Conservation (phyloP, 2,113 vertebrate species). For the Orientallactaga bullata region DNA sequence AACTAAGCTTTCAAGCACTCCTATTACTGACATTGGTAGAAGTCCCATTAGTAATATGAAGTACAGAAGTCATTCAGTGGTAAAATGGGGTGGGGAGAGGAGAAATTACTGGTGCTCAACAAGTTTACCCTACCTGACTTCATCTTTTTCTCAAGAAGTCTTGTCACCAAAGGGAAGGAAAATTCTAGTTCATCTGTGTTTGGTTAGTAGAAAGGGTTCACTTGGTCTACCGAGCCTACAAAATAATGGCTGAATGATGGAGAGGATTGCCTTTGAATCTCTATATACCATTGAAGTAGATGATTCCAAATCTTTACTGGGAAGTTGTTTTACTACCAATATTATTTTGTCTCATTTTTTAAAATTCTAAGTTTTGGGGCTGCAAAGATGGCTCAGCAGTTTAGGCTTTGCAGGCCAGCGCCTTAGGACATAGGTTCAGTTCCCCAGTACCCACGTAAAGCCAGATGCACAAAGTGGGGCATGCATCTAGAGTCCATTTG, state of each 20-base stretch:
- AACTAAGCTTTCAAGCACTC: background rate
- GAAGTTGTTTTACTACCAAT: background rate
- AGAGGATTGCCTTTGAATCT: background rate
- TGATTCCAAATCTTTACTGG: background rate
- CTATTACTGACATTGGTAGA: background rate
- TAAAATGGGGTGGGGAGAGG: background rate
- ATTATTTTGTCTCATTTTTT: background rate
- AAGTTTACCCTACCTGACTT: background rate
- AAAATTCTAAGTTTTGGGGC: background rate
- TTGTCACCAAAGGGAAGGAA: background rate
- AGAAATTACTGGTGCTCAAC: background rate
- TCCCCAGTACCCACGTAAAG: too few relatives aligned
- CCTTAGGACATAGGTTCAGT: too few relatives aligned
- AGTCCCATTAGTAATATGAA: background rate
- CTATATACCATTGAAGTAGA: background rate
- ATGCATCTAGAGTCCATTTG: too few relatives aligned
- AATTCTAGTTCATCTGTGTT: background rate
- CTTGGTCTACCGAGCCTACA: background rate
- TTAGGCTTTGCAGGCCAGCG: too few relatives aligned
- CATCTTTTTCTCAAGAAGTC: background rate
- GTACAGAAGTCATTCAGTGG: background rate
- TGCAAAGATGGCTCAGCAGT: too few relatives aligned
- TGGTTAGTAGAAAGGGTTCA: background rate
- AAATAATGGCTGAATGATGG: background rate
- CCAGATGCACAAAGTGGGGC: too few relatives aligned